Base-by-base conservation (phyloP, 2,797 vertebrate species). In the Pogoniulus pusillus region DNA sequence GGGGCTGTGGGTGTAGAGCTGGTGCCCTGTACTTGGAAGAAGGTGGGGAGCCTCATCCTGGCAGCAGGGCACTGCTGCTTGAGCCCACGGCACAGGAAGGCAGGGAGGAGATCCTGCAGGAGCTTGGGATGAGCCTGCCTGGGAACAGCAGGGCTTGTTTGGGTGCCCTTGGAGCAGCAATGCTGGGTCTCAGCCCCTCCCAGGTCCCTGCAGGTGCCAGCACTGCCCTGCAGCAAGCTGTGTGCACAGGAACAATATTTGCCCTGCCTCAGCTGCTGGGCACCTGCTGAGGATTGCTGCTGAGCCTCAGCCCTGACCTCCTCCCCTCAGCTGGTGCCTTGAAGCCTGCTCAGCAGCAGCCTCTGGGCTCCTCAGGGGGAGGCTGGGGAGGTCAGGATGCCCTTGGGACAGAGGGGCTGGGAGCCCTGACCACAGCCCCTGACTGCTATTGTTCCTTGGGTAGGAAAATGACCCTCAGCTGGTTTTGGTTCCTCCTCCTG, bases 401-500 rank as follows among this genome's bases (percentile, higher is more conserved):
- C 16, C 82, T 59, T 39, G 20, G 62, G 80, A 87, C 89, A 76
- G 0, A 0, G 65, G 49, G 55, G 22, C 66, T 19, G 49, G 32
- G 74, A 59, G 68, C 69, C 41, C 65, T 68, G 69, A 55, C 75
- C 43, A 19, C 89, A 63, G 4, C 71, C 69, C n/a, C 23, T 6
- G 22, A 10, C 8, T 9, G 1, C 7, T 6, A 7, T 29, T 49
- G 45, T 45, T 73, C 66, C 54, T 76, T n/a, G 12, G 27, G 53
- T 72, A 89, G 87, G 20, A 59, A 85, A 84, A 69, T 62, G 63
- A 10, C 59, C 49, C 71, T 30, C 6, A 60, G 54, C 69, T 92
- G 86, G 87, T 95, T 94, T 84, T 82, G 86, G 41, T 84, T 71
- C 54, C 19, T 93, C 41, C 83, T 93, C 83, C 71, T 10, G 90